Evolutionary conservation across 2,797 vertebrate species (phyloP).

Genomic region (Eupleurogrammus muticus): DNA sequence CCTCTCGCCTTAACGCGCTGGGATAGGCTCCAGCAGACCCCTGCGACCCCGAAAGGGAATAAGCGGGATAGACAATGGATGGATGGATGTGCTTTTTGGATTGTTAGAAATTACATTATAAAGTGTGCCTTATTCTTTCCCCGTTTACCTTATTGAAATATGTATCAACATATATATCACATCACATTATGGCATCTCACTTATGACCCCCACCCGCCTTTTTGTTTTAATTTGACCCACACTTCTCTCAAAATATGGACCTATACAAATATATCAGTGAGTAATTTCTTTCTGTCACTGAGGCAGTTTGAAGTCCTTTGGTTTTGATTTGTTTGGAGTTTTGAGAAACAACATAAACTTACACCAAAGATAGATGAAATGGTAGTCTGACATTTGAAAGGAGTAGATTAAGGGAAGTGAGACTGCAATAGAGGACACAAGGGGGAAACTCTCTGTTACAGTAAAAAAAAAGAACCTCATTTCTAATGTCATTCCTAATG

Average conservation of each 20-base stretch:
- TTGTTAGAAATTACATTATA: too few species aligned
- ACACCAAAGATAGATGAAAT: neutral
- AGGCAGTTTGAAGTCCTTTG: neutral
- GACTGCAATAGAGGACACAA: neutral
- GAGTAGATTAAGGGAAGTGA: constrained; percentile 26
- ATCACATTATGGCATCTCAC: neutral
- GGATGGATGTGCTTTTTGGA: too few species aligned
- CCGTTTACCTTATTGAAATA: neutral
- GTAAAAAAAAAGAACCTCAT: neutral
- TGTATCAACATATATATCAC: neutral
- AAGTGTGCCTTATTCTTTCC: neutral
- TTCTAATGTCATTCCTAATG: neutral
- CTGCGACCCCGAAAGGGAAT: too few species aligned
- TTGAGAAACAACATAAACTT: neutral
- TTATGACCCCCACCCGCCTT: neutral
- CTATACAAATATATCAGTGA: neutral
- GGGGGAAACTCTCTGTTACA: neutral
- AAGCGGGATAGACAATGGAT: too few species aligned
- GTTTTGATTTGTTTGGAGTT: neutral
- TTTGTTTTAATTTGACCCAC: neutral
- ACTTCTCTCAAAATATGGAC: neutral
- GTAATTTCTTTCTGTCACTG: neutral
- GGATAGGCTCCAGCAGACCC: too few species aligned
- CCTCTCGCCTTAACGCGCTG: too few species aligned
- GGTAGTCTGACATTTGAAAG: neutral